Conservation (phyloP, 2,888 invertebrate species). For the Amblyjoppa proteus region DNA sequence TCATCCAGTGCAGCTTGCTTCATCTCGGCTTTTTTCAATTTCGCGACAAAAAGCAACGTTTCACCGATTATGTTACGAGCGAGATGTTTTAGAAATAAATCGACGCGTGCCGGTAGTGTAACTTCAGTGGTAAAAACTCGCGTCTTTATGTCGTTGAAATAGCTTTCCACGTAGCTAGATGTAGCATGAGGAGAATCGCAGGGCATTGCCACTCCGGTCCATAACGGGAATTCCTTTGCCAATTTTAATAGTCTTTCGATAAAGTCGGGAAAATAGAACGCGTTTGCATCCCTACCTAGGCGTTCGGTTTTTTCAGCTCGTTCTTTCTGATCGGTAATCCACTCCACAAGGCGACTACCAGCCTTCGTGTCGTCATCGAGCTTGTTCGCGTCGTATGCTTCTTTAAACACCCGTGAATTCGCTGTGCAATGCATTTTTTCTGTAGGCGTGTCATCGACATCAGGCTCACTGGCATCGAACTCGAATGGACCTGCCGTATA, state of each 20-base stretch:
- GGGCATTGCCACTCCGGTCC: constrained; percentile 15
- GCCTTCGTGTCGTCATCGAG: constrained; percentile 3
- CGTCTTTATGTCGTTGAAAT: too few relatives aligned
- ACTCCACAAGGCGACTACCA: constrained; percentile 13
- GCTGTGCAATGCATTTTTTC: too few relatives aligned
- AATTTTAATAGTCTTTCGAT: constrained; percentile 3
- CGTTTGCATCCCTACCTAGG: constrained; percentile 13
- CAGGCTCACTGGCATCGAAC: neutral
- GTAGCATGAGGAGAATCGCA: too few relatives aligned
- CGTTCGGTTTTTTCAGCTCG: constrained; percentile 3
- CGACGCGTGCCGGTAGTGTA: too few relatives aligned
- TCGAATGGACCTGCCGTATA: constrained; percentile 21
- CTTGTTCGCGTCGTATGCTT: constrained; percentile 3
- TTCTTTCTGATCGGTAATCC: neutral
- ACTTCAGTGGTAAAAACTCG: too few relatives aligned
- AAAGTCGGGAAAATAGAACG: constrained; percentile 45
- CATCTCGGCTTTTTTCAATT: too few relatives aligned
- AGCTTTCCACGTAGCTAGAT: too few relatives aligned
- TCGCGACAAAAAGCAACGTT: too few relatives aligned
- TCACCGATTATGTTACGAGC: too few relatives aligned
- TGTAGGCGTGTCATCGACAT: neutral
- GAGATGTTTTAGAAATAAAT: too few relatives aligned
- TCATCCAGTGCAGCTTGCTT: too few relatives aligned
- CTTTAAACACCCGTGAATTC: too few relatives aligned
- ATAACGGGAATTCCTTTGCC: constrained; percentile 23